Conservation (phyloP, 1,140 invertebrate species). For the Drosophila subobscura region DNA sequence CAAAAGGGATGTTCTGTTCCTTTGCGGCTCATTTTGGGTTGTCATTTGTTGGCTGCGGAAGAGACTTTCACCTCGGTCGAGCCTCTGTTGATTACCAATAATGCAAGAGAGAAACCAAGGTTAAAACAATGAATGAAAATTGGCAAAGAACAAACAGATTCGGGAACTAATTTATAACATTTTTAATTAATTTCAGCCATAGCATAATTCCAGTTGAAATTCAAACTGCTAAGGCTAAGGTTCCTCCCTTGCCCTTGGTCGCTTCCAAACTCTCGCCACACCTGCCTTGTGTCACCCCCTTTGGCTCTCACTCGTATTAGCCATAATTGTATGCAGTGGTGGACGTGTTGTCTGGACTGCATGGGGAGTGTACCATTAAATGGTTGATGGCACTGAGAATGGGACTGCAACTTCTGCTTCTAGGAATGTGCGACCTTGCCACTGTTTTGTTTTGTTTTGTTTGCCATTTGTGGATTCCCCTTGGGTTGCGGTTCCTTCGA, state of each 20-base stretch:
- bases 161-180: too few species aligned
- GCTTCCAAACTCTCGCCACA: too few species aligned
- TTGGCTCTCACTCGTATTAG: slow-evolving; percentile 13
- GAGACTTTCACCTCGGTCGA: too few species aligned
- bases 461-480: slow-evolving; percentile 46
- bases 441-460: slow-evolving; percentile 40
- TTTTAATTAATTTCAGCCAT: too few species aligned
- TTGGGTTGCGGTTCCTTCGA: slow-evolving; percentile 46
- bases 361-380: slow-evolving; percentile 19
- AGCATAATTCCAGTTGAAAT: too few species aligned
- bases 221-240: too few species aligned
- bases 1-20: neutral
- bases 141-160: too few species aligned
- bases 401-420: slow-evolving; percentile 18
- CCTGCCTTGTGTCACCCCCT: slow-evolving; percentile 30
- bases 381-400: neutral
- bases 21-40: neutral
- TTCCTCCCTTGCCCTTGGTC: too few species aligned
- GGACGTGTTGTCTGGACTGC: slow-evolving; percentile 8
- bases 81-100: too few species aligned
- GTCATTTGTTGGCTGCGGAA: too few species aligned
- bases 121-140: too few species aligned
- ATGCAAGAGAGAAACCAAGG: too few species aligned
- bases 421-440: slow-evolving; percentile 69
- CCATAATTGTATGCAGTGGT: slow-evolving; percentile 38